Base-by-base conservation (phyloP, 2,113 vertebrate genomes). In the Syrmaticus mikado region DNA sequence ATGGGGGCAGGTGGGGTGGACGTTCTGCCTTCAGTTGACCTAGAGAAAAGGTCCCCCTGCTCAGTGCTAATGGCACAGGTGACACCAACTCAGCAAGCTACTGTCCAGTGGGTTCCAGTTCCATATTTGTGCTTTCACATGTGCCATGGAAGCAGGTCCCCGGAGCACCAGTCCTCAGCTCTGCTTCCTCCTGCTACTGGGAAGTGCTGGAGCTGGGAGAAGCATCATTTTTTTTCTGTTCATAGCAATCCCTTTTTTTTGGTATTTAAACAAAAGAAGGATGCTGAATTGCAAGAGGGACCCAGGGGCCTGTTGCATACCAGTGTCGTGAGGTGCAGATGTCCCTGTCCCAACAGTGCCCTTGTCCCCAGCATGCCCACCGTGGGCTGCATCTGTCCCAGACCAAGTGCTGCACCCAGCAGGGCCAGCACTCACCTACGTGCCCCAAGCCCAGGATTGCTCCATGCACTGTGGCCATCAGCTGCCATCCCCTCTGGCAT, bases 401-500 rank as follows among this genome's bases (percentile, higher is more conserved):
- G 11, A 57, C 34, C 78, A 66, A n/a, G 30, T 5, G 20, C 57
- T 38, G 5, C 38, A 41, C 40, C 38, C 6, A 1, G 11, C 10
- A 0, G 0, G 16, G 28, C 6, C 1, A 3, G 48, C 40, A 41
- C 12, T 17, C 34, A 24, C 13, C 25, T 7, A 2, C 3, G 1
- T 67, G 58, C 53, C 18, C 60, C 12, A 21, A 46, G 16, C 30
- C 38, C 43, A 8, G 70, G 9, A 0, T 17, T 64, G 64, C 48
- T 24, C 12, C 43, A 34, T 22, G 0, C 11, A 3, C 27, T 1
- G 1, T 7, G 2, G 13, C 32, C 27, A 17, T 32, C 40, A 10
- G 45, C 57, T 28, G 61, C 38, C 19, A 3, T 38, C 38, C 24
- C 15, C 45, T 0, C 60, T 28, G 7, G 13, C 19, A 82, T 3